Evolutionary conservation across 64 coral and sea anemone genomes (phyloP), one percentile per base, ranked within the genome.

Genomic region (Montipora efflorescens): DNA sequence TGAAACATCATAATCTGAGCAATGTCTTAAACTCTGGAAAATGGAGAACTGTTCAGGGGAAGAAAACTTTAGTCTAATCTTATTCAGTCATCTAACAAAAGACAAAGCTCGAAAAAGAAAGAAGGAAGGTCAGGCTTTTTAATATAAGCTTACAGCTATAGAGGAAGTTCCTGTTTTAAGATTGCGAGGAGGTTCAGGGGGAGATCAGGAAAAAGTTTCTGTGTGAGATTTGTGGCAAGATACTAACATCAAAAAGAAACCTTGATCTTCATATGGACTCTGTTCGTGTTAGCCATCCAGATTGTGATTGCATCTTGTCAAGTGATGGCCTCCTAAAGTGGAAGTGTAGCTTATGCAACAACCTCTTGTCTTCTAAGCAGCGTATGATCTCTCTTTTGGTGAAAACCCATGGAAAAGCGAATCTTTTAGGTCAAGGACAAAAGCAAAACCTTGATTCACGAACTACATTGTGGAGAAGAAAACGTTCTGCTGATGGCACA

Each of bases 401-500:
- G 11, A 88, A 52, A 88, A 88, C 52, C 13, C 86, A 88, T 76
- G 86, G 70, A 7, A 88, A 73, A 76, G 74, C 86, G 12, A 76
- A 88, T 21, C 69, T 88, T 75, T 1, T 19, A 20, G 61, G 14
- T 2, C 47, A 52, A 43, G 74, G 15, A 48, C n/a, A 75, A 2
- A 74, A 75, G 45, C 64, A 76, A 75, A 75, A 28, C 6, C 14
- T 53, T 8, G 23, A 57, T 22, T 88, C 86, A 52, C 53, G 53
- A 57, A 57, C 53, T 57, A 8, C 53, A 57, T 57, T 57, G 1
- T 57, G 53, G 53, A 57, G 19, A 70, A 76, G 52, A 68, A 36
- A 88, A 15, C 49, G 86, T 73, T 51, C 52, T 55, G 48, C 69
- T 51, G 25, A 88, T 88, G 19, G 73, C 47, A 52, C 23, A 69